A percentile compares a stretch with the other conserved stretches of the same genome.
Conservation (phyloP, 2,888 invertebrate species). For the Dilophus febrilis region DNA sequence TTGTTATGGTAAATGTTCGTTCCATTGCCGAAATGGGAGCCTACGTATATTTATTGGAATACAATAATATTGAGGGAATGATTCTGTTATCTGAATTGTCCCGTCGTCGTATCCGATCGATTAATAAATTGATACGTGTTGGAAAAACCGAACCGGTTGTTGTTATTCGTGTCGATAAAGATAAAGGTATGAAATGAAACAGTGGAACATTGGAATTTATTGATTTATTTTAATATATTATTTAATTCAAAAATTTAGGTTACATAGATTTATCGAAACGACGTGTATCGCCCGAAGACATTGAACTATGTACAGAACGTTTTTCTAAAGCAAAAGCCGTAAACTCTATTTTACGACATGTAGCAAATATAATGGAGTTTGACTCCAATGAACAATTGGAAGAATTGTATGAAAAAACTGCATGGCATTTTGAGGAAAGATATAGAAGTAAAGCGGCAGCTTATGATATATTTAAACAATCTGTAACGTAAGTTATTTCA, state of each 20-base stretch:
- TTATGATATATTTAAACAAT: constrained; percentile 97
- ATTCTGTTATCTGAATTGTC: constrained; percentile 95
- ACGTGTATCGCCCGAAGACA: constrained; percentile 94
- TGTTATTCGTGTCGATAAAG: constrained; percentile 97
- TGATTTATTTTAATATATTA: neutral
- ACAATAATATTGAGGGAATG: constrained; percentile 99
- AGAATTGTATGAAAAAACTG: constrained; percentile 87
- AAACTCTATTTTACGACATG: constrained; percentile 93
- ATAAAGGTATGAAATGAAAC: constrained; percentile 55
- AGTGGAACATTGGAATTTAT: neutral
- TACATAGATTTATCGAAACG: constrained; percentile 99
- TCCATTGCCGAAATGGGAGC: constrained; percentile 99
- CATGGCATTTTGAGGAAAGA: constrained; percentile 97
- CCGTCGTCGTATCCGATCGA: constrained; percentile 93
- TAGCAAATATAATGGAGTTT: constrained; percentile 85
- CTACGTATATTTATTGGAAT: constrained; percentile 93
- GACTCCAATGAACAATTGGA: constrained; percentile 85
- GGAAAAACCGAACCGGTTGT: constrained; percentile 98
- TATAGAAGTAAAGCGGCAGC: constrained; percentile 90
- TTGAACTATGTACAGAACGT: constrained; percentile 94
- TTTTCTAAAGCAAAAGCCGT: constrained; percentile 98
- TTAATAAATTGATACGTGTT: constrained; percentile 96
- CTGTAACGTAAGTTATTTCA: constrained; percentile 86
- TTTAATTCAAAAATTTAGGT: constrained; percentile 38
- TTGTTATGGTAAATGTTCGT: constrained; percentile 97